phyloP scores from a whole-genome alignment of 2,888 invertebrate genomes.

The Odontocerum albicorne region DNA sequence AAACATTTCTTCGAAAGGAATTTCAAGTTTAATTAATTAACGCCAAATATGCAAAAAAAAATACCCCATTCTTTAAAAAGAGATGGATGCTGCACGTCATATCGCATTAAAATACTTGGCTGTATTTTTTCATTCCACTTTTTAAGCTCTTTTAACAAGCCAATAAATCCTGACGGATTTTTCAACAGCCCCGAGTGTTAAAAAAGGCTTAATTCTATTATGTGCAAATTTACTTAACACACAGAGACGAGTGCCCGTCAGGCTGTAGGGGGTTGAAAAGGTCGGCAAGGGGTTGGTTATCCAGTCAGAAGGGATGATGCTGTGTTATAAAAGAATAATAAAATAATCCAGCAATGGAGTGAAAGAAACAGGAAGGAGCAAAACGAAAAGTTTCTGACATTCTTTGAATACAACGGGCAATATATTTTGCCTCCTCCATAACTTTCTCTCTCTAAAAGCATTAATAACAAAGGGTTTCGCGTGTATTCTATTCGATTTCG shows the following conservation, averaged over 20 bases:
- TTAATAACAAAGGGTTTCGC: no score
- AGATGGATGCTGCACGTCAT: conserved; percentile 25
- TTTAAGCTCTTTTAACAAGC: conserved; percentile 58
- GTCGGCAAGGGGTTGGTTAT: conserved; percentile 16
- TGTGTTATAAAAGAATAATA: conserved; percentile 32
- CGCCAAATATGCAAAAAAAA: no score
- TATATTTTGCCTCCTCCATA: conserved; percentile 32
- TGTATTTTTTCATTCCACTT: conserved; percentile 45
- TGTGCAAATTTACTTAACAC: conserved; percentile 62
- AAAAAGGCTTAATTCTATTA: conserved; percentile 58
- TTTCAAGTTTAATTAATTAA: no score
- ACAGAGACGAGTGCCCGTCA: conserved; percentile 19
- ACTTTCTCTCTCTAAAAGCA: no score
- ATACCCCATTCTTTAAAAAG: no score
- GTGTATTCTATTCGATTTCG: no score
- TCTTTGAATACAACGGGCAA: conserved; percentile 26
- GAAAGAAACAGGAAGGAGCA: conserved; percentile 8
- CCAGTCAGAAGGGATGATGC: conserved; percentile 21
- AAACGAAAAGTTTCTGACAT: conserved; percentile 30
- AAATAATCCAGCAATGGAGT: conserved; percentile 1
- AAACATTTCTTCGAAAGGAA: no score
- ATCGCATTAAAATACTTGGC: conserved; percentile 21
- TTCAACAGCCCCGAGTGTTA: conserved; percentile 42
- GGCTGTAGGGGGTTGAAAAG: not conserved
- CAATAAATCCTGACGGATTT: conserved; percentile 58